Evolutionary conservation across 1,140 invertebrate genomes (phyloP), one percentile per base, ranked within the genome.

Genomic region (Odontomachus brunneus): DNA sequence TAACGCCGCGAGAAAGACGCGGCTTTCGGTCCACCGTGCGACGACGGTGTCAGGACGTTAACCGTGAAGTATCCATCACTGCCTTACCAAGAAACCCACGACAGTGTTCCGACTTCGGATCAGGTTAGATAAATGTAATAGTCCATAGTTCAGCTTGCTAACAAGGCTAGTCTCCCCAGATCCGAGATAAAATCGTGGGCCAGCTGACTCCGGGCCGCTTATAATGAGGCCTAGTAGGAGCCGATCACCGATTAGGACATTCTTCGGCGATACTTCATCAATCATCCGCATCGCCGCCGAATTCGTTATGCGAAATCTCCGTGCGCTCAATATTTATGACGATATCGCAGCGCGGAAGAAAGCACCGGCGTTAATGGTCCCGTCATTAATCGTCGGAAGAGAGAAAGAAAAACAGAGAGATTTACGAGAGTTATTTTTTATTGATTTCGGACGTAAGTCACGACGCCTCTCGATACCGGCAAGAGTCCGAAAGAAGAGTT

Each of bases 121-220:
- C 88, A 80, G 85, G 86, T 89, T 82, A 90, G 90, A 91, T 90
- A 85, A 91, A 90, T 91, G 90, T 91, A 91, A 91, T 91, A 91
- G 87, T 91, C 88, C 89, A 88, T 89, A 90, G 89, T 91, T 91
- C 89, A 87, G 90, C 90, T 91, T 91, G 90, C 90, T 91, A 91
- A 91, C 90, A 91, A 91, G 90, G 84, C 86, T 90, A 87, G 84
- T 72, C 73, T 86, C 82, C 84, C 72, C 65, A 90, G 90, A 91
- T 91, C 82, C 33, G 49, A 91, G 90, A 91, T 91, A 91, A 91
- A 80, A 22, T 49, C 55, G 53, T 66, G 89, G 84, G 89, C 78
- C 86, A 84, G 78, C 82, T 83, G 86, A 85, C 89, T 86, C 60
- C 83, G 86, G 22, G 48, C 88, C 81, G 82, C 85, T 91, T 88